A percentile compares a stretch with the other conserved stretches of the same genome.
These are phyloP conservation scores for Pachypanchax playfairii DNA, from an alignment of 2,113 vertebrate genomes.

Conservation along the genomic window DNA sequence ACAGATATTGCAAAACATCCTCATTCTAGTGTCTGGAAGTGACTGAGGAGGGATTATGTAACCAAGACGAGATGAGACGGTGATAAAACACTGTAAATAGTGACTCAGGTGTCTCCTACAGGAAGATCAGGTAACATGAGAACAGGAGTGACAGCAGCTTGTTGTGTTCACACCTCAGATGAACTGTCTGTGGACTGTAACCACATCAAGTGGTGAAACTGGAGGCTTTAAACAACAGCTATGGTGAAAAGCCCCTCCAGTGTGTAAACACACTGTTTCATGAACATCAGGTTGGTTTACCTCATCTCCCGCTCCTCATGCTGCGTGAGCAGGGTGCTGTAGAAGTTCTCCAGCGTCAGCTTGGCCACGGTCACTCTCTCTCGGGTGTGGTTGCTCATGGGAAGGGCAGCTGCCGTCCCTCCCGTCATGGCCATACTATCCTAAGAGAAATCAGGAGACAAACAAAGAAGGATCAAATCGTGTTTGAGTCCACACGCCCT, in stretches of 20 bases:
- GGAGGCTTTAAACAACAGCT: constrained; percentile 21
- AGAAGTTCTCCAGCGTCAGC: constrained; percentile 97
- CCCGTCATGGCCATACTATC: constrained; percentile 96
- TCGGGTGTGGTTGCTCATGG: constrained; percentile 99
- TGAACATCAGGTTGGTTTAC: constrained; percentile 60
- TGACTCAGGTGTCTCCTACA: constrained; percentile 1
- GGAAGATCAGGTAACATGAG: constrained; percentile 28
- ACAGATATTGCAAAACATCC: too few relatives aligned
- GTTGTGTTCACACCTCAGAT: constrained; percentile 25
- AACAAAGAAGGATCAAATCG: not conserved
- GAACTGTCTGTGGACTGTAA: constrained; percentile 2
- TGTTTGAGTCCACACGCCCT: not conserved
- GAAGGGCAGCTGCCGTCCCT: constrained; percentile 87
- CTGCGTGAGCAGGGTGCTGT: constrained; percentile 97
- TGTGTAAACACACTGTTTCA: not conserved
- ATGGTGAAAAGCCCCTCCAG: not conserved
- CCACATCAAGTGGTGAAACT: not conserved
- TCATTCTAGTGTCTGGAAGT: too few relatives aligned
- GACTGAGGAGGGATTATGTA: not conserved
- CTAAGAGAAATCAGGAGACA: constrained; percentile 53
- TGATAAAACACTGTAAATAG: constrained; percentile 16
- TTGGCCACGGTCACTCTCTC: constrained; percentile 98
- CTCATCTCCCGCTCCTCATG: constrained; percentile 98
- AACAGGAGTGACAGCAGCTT: constrained; percentile 5
- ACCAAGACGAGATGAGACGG: not conserved